These are phyloP conservation scores for Phortica magna DNA, from an alignment of 2,888 invertebrate genomes.

Conservation along the genomic window DNA sequence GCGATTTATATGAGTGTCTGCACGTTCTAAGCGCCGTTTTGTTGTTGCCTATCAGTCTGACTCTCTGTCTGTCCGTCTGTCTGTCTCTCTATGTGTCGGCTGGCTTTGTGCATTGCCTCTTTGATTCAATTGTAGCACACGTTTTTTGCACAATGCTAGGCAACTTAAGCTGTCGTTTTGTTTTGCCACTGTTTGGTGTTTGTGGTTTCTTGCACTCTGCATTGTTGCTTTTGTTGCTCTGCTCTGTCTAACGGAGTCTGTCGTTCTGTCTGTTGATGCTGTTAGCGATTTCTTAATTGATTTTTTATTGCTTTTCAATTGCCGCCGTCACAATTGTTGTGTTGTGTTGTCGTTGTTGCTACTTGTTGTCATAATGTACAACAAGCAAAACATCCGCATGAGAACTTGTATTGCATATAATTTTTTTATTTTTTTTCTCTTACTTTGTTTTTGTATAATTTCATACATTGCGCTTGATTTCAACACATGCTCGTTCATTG, in stretches of 20 bases:
- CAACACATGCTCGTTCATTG: background rate
- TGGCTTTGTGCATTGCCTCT: background rate
- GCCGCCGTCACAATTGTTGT: slow-evolving; percentile 6
- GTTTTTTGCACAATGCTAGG: slow-evolving; percentile 6
- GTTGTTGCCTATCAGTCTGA: background rate
- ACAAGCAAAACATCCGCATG: slow-evolving; percentile 30
- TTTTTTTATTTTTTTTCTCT: background rate
- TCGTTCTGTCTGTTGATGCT: slow-evolving; percentile 1
- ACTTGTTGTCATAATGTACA: slow-evolving; percentile 1
- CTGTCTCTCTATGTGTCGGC: background rate
- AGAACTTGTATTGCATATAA: background rate
- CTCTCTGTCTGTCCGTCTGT: background rate
- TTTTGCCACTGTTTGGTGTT: background rate
- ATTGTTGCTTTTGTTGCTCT: too few species aligned
- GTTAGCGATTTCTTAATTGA: slow-evolving; percentile 31
- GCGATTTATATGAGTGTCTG: background rate
- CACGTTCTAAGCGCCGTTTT: slow-evolving; percentile 22
- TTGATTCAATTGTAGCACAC: slow-evolving; percentile 22
- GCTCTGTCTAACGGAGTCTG: background rate
- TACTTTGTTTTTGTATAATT: background rate
- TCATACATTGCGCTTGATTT: background rate
- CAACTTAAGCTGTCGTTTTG: background rate
- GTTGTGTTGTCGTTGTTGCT: slow-evolving; percentile 12
- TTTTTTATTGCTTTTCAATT: slow-evolving; percentile 31
- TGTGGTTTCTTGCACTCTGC: background rate